Conservation (phyloP, 2,113 vertebrate genomes). For the Heptranchias perlo region DNA sequence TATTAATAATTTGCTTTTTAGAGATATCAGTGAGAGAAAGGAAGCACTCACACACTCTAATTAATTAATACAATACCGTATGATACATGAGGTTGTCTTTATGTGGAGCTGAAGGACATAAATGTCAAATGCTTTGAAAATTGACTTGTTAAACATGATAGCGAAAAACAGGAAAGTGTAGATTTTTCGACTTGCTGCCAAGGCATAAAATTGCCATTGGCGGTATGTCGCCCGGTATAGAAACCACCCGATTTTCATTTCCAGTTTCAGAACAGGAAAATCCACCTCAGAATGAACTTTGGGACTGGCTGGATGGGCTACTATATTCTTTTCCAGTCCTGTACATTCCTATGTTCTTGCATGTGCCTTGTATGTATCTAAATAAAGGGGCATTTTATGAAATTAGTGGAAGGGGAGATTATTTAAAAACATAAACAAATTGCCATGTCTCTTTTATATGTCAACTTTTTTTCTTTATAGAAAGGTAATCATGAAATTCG, state of each 20-base stretch:
- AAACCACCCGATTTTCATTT: neutral
- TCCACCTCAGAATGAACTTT: neutral
- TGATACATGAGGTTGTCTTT: neutral
- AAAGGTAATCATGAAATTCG: constrained; percentile 97
- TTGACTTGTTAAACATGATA: neutral
- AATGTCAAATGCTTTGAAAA: neutral
- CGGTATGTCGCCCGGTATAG: neutral
- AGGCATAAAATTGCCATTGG: neutral
- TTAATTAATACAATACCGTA: neutral
- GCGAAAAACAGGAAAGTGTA: neutral
- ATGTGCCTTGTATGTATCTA: neutral
- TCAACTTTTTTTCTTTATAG: constrained; percentile 62
- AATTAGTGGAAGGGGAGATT: neutral
- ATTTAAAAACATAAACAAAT: neutral
- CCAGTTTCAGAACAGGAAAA: neutral
- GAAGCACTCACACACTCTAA: neutral
- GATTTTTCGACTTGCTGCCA: neutral
- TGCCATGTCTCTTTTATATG: neutral
- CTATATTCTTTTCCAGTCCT: neutral
- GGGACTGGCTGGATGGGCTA: neutral
- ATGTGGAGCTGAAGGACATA: neutral
- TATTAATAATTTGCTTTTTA: neutral
- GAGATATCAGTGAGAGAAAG: neutral
- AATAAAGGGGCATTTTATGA: neutral
- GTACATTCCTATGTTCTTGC: neutral